A percentile compares a stretch with the other conserved stretches of the same genome.
Conservation (phyloP, 1,140 invertebrate genomes). For the Bombus affinis region DNA sequence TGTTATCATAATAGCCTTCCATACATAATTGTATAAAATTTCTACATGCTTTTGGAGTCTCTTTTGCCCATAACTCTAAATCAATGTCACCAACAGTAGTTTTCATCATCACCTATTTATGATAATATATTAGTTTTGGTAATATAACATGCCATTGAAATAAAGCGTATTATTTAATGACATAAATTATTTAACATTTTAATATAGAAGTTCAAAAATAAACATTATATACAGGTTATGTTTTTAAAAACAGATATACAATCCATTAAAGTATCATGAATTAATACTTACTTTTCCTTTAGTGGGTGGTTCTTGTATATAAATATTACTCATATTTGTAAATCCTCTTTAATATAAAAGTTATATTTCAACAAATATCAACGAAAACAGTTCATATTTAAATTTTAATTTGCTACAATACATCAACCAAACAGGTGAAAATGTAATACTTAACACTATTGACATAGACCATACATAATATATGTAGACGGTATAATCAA, state of each 20-base stretch:
- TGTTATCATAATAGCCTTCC: slow-evolving; percentile 97
- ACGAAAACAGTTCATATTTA: neutral
- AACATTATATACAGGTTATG: slow-evolving; percentile 39
- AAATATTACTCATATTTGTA: slow-evolving; percentile 93
- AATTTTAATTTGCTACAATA: neutral
- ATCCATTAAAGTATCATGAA: slow-evolving; percentile 2
- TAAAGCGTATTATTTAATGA: neutral
- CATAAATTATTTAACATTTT: slow-evolving; percentile 25
- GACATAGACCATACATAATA: too few species aligned
- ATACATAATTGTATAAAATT: slow-evolving; percentile 99
- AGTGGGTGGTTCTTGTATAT: slow-evolving; percentile 98
- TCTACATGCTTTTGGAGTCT: slow-evolving; percentile 96
- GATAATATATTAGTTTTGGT: slow-evolving; percentile 63
- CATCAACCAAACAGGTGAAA: neutral
- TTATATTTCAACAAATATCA: neutral
- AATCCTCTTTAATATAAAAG: slow-evolving; percentile 19
- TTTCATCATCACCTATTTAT: slow-evolving; percentile 91
- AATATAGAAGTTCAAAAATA: slow-evolving; percentile 35
- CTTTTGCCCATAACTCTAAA: slow-evolving; percentile 98
- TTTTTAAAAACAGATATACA: neutral
- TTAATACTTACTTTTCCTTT: slow-evolving; percentile 91
- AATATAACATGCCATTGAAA: slow-evolving; percentile 19
- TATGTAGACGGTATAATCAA: neutral
- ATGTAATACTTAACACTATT: neutral
- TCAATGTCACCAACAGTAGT: slow-evolving; percentile 98